Percentiles rank a stretch among this genome's conserved stretches.
These are phyloP conservation scores for Catamblyrhynchus diadema DNA, from an alignment of 2,797 vertebrate genomes.

Conservation along the genomic window DNA sequence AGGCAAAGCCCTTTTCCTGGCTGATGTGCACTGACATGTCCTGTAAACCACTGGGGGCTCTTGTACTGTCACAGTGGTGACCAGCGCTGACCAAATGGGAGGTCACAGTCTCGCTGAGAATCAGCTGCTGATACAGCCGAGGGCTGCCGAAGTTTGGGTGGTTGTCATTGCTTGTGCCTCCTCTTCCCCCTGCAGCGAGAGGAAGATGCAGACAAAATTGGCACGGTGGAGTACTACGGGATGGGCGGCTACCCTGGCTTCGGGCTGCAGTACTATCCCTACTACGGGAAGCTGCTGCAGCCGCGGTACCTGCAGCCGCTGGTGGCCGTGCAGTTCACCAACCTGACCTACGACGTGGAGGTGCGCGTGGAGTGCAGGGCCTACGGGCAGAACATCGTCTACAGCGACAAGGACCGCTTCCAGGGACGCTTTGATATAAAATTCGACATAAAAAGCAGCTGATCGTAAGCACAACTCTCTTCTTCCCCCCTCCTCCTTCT, in stretches of 20 bases:
- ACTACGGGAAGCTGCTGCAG: constrained; percentile 92
- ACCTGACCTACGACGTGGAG: constrained; percentile 80
- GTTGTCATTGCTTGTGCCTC: not conserved
- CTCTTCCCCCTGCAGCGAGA: constrained; percentile 74
- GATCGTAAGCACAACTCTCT: constrained; percentile 85
- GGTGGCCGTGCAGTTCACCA: constrained; percentile 91
- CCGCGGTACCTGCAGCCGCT: constrained; percentile 91
- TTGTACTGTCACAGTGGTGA: accelerated
- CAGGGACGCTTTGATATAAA: constrained; percentile 98
- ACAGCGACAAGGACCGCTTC: constrained; percentile 96
- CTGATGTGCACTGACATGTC: accelerated
- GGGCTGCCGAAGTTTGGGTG: not conserved
- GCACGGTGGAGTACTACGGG: constrained; percentile 83
- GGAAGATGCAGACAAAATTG: constrained; percentile 80
- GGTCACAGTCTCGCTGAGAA: accelerated
- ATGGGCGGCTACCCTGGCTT: constrained; percentile 79
- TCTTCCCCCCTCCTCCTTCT: constrained; percentile 58
- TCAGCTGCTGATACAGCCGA: accelerated
- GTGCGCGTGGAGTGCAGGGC: constrained; percentile 92
- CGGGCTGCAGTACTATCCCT: constrained; percentile 95
- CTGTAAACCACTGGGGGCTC: accelerated
- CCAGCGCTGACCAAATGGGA: not conserved
- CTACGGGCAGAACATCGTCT: constrained; percentile 87
- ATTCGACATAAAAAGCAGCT: constrained; percentile 87
- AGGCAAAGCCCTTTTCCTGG: not conserved